Percentiles rank a stretch among this genome's conserved stretches.
phyloP scores from a whole-genome alignment of 2,113 vertebrate species.

The Gallinago media region DNA sequence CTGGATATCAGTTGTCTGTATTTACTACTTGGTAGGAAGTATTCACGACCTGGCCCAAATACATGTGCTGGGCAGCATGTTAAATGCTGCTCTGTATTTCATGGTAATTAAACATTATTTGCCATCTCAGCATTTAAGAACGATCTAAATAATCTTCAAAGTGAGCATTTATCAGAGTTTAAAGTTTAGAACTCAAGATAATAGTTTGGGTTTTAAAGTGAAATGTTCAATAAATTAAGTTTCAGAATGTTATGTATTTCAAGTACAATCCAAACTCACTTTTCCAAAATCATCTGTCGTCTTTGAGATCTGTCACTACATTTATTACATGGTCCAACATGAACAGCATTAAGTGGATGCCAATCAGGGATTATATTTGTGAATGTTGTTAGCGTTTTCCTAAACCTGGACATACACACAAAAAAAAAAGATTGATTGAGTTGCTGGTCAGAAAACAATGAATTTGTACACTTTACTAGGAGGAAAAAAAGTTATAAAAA shows the following conservation, averaged over 20 bases:
- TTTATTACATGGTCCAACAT: constrained; percentile 81
- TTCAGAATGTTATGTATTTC: not conserved
- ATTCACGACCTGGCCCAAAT: not conserved
- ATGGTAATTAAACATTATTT: not conserved
- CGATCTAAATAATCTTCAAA: not conserved
- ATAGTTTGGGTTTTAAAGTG: not conserved
- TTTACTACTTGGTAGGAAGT: not conserved
- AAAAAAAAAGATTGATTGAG: not conserved
- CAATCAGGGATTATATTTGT: constrained; percentile 84
- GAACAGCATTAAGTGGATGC: constrained; percentile 86
- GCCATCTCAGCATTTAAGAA: not conserved
- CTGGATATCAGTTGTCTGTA: not conserved
- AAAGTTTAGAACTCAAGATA: not conserved
- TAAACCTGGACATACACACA: constrained; percentile 58
- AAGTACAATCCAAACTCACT: constrained; percentile 76
- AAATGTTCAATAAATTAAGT: not conserved
- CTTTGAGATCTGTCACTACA: constrained; percentile 83
- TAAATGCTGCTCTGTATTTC: not conserved
- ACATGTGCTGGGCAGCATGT: not conserved
- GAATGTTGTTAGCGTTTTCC: constrained; percentile 86
- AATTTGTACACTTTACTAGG: not conserved
- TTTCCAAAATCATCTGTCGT: constrained; percentile 84
- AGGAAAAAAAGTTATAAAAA: not conserved
- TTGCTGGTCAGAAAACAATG: not conserved
- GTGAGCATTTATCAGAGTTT: not conserved